Evolutionary conservation across 2,797 vertebrate genomes (phyloP).

Genomic region (Chaunax sp.): DNA sequence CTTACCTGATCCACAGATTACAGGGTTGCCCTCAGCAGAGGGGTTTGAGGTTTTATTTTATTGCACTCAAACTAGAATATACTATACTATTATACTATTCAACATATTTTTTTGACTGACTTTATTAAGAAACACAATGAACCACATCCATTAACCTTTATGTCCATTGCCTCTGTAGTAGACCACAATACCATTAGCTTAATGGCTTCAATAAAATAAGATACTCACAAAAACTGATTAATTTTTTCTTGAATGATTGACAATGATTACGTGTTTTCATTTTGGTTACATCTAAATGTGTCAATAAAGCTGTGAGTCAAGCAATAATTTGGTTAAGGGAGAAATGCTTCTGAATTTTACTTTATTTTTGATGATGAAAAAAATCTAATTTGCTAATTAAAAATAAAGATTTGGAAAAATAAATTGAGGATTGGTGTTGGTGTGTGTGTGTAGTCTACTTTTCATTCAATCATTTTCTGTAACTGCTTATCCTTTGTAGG

Average conservation of each 20-base stretch:
- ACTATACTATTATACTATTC: neutral
- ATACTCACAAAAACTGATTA: neutral
- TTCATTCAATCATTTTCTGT: too few species aligned
- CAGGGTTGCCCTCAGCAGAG: neutral
- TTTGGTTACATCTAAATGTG: neutral
- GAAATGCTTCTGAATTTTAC: neutral
- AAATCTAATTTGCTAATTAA: too few species aligned
- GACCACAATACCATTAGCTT: neutral
- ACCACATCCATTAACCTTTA: neutral
- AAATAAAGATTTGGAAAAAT: too few species aligned
- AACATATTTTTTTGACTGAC: neutral
- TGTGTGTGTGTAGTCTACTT: too few species aligned
- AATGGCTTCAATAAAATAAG: neutral
- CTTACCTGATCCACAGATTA: neutral
- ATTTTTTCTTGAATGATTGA: neutral
- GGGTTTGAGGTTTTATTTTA: fast-evolving
- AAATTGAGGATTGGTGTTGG: too few species aligned
- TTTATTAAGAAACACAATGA: neutral
- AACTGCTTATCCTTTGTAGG: too few species aligned
- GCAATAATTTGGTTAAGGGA: neutral
- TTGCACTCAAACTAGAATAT: neutral
- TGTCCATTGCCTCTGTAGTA: neutral
- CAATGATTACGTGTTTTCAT: neutral
- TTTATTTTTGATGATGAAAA: neutral
- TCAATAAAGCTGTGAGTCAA: neutral